Evolutionary conservation across 2,888 invertebrate genomes (phyloP).

Genomic region (Cosmia pyralina): DNA sequence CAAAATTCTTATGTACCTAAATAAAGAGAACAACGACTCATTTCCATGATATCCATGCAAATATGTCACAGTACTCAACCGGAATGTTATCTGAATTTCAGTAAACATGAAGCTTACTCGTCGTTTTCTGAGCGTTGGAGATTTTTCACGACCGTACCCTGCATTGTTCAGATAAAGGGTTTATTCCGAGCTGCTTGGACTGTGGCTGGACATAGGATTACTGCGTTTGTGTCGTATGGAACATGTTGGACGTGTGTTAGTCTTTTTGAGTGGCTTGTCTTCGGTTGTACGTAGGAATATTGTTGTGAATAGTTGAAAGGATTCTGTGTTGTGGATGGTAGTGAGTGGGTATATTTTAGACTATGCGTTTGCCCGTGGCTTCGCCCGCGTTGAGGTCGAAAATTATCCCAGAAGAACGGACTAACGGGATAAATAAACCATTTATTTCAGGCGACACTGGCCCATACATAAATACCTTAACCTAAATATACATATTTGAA

Average conservation of each 20-base stretch:
- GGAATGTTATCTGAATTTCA: constrained; percentile 32
- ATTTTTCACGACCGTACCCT: constrained; percentile 52
- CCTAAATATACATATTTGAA: no score
- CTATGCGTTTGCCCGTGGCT: no score
- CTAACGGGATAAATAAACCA: no score
- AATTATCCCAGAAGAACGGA: no score
- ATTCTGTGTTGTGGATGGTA: not conserved
- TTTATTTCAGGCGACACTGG: no score
- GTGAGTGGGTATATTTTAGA: no score
- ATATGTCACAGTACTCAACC: constrained; percentile 23
- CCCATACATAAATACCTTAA: no score
- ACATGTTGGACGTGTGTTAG: constrained; percentile 24
- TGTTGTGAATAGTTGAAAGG: not conserved
- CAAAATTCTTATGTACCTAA: not conserved
- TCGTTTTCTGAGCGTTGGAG: constrained; percentile 34
- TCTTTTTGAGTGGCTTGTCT: constrained; percentile 18
- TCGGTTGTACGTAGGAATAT: constrained; percentile 1
- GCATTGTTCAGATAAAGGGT: constrained; percentile 50
- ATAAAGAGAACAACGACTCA: not conserved
- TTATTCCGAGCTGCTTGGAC: constrained; percentile 46
- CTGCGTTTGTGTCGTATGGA: constrained; percentile 13
- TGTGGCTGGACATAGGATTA: constrained; percentile 26
- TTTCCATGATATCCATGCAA: constrained; percentile 18
- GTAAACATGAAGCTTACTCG: constrained; percentile 31
- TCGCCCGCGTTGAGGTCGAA: no score